Base-by-base conservation (phyloP, 2,113 vertebrate genomes). In the Festucalex cinctus region DNA sequence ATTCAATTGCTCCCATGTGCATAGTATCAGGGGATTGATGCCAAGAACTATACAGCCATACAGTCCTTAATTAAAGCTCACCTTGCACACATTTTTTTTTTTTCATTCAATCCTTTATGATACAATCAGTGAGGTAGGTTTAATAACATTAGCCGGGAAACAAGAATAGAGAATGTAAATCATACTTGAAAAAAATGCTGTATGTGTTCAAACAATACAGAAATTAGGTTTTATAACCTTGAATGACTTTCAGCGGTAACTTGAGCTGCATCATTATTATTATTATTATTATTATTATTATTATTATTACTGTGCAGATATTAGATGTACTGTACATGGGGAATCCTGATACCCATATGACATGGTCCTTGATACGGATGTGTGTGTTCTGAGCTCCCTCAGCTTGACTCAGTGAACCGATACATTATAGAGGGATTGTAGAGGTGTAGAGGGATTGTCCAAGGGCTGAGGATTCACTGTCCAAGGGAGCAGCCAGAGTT, bases 361-460 rank as follows among this genome's bases (percentile, higher is more conserved):
- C 9, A 5, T 51, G 43, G 48, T 28, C 68, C 57, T 64, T 53
- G 26, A 69, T 32, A 57, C 20, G 60, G 66, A 75, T 53, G 56
- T 59, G 44, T 65, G 57, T 77, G 76, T 71, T 74, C 69, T 62
- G 49, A 41, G 53, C n/a, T 82, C 68, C 63, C 68, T 56, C 51
- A 37, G 67, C 48, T 73, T 77, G 14, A 57, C 36, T 36, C 80
- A 75, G 81, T 74, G 69, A 73, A 7, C 19, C 70, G 22, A 76
- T 83, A 65, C 68, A 85, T 82, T 82, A 82, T 82, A 63, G 70
- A 80, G n/a, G n/a, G n/a, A n/a, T n/a, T n/a, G n/a, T 71, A 24
- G 39, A 16, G 22, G 13, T 16, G n/a, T 43, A 14, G 26, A 57
- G 58, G 43, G 56, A 77, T 82, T 80, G 78, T 77, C 59, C 37